Evolutionary conservation across 2,113 vertebrate genomes (phyloP).

Genomic region (Pseudonaja textilis): DNA sequence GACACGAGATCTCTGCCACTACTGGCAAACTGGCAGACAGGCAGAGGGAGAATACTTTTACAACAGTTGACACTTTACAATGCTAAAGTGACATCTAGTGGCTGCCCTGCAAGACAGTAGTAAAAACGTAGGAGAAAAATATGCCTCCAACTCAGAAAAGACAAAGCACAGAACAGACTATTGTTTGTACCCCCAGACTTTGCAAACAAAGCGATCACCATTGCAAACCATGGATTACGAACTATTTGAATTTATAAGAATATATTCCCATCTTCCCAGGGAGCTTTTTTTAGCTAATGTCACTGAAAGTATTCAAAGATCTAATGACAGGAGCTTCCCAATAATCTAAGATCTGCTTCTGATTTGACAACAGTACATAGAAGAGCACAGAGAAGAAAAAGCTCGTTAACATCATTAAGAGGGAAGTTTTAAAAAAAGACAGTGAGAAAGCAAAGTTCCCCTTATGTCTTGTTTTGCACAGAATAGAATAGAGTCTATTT

Average conservation of each 20-base stretch:
- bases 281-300: background rate
- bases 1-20: background rate
- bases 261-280: background rate
- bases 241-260: background rate
- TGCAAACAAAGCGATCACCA: background rate
- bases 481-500: background rate
- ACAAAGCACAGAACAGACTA: background rate
- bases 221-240: background rate
- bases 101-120: background rate
- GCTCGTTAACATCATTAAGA: background rate
- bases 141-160: background rate
- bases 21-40: background rate
- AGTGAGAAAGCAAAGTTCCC: background rate
- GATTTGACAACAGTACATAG: background rate
- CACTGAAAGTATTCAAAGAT: background rate
- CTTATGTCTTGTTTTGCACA: background rate
- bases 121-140: background rate
- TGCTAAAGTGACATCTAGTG: slow-evolving; percentile 27
- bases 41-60: background rate
- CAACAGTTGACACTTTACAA: background rate
- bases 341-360: background rate
- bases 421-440: background rate
- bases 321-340: background rate
- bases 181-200: background rate
- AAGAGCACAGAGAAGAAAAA: background rate